These are phyloP conservation scores for Apocheima hispidaria DNA, from an alignment of 2,888 invertebrate genomes.

Conservation along the genomic window DNA sequence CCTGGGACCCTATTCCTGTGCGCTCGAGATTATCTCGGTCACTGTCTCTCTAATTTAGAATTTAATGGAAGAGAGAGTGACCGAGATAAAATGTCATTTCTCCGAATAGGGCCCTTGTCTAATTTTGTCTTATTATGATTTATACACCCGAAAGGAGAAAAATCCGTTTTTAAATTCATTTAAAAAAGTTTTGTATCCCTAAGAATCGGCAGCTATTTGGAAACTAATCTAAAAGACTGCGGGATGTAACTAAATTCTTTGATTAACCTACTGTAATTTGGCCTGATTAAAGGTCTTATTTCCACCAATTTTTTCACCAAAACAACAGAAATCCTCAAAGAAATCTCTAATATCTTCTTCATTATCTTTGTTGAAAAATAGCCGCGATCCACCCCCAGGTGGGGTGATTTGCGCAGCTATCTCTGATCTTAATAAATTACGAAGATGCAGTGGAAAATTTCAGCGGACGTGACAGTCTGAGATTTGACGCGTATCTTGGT, in stretches of 20 bases:
- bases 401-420: slow-evolving; percentile 39
- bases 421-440: slow-evolving; percentile 50
- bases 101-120: too few species aligned
- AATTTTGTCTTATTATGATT: too few species aligned
- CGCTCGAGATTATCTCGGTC: too few species aligned
- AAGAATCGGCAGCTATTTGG: too few species aligned
- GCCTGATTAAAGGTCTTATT: slow-evolving; percentile 18
- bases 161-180: too few species aligned
- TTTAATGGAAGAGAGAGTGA: too few species aligned
- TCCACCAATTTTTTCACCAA: slow-evolving; percentile 9
- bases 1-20: too few species aligned
- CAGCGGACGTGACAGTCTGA: slow-evolving; percentile 47
- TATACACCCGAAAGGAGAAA: too few species aligned
- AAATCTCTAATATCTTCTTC: slow-evolving; percentile 32
- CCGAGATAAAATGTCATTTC: too few species aligned
- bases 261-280: slow-evolving; percentile 9
- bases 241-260: not conserved
- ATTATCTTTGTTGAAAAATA: slow-evolving; percentile 40
- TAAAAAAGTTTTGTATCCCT: too few species aligned
- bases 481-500: slow-evolving; percentile 57
- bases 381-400: slow-evolving; percentile 36
- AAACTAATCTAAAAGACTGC: too few species aligned
- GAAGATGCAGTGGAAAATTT: slow-evolving; percentile 46
- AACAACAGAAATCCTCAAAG: slow-evolving; percentile 31
- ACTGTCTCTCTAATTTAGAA: too few species aligned